Evolutionary conservation across 2,888 invertebrate species (phyloP), one percentile per base, ranked within the genome.

Genomic region (Osmoderma eremita): DNA sequence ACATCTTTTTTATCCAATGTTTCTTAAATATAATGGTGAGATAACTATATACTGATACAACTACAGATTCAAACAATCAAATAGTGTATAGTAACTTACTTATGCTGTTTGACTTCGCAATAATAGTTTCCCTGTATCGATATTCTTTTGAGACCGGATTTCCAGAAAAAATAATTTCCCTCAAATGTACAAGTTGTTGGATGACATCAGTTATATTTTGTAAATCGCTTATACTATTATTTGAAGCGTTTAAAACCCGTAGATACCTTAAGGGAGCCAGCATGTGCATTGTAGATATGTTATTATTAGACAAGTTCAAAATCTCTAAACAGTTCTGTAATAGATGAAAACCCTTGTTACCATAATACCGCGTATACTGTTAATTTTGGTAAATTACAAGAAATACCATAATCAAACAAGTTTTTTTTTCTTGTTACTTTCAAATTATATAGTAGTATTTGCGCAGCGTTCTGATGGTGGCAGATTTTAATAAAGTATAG

Each of bases 81-180:
- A 30, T 8, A 30, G n/a, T n/a, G n/a, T n/a, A 48, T 13, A 41
- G 15, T n/a, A 45, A 79, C 83, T 79, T 82, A 90, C 90, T 84
- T 73, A 91, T 80, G 71, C 84, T 83, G 39, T 85, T 80, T 69
- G 88, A 87, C 76, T 86, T 86, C 1, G 88, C 88, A 61, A 90
- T 89, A 8, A 91, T 81, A 65, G 86, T 88, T 79, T 91, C 91
- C 73, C 88, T 86, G 75, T 90, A 92, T 65, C 88, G 85, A 75
- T 87, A 87, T 70, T 84, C 83, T 73, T 84, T 86, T 0, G 86
- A 84, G 73, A 91, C 86, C 0, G 90, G 89, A 78, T 91, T 91
- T 0, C 87, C 88, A 45, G 79, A 80, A 64, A 91, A 85, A 70
- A 84, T 86, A 0, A 86, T 80, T 65, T 87, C 86, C 45, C 83